Evolutionary conservation across 23 tunicate species (phyloP).

Genomic region (Trididemnum clinides): DNA sequence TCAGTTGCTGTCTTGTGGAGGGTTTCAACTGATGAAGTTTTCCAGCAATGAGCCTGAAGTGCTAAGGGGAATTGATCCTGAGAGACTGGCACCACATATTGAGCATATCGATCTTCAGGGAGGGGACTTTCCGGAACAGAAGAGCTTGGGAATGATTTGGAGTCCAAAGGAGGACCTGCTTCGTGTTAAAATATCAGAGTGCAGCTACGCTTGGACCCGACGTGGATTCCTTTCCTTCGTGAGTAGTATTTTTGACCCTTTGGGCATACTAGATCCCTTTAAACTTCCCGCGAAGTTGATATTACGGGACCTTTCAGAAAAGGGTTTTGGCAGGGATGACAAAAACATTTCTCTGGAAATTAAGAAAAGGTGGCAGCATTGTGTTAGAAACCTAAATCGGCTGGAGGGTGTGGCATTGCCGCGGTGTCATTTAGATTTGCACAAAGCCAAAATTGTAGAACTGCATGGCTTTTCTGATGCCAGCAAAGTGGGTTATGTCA

Average conservation of each 20-base stretch:
- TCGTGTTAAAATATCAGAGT: not conserved
- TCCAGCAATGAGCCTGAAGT: not conserved
- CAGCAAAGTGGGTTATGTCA: not conserved
- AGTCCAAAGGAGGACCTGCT: not conserved
- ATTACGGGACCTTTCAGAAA: not conserved
- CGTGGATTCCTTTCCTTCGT: not conserved
- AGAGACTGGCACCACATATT: not conserved
- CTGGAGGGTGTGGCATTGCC: not conserved
- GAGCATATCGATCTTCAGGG: not conserved
- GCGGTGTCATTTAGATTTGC: not conserved
- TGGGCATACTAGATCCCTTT: not conserved
- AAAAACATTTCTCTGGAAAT: not conserved
- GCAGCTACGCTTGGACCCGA: not conserved
- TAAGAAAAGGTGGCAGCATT: not conserved
- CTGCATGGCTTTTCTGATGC: not conserved
- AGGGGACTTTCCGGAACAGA: not conserved
- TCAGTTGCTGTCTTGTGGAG: not conserved
- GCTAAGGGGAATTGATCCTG: not conserved
- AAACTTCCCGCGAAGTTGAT: not conserved
- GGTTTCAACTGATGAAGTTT: not conserved
- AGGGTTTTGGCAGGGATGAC: not conserved
- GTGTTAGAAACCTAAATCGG: not conserved
- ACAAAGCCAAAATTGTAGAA: not conserved
- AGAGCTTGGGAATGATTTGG: not conserved
- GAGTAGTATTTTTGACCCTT: not conserved